Evolutionary conservation across 2,113 vertebrate genomes (phyloP).

Genomic region (Corythaeola cristata): DNA sequence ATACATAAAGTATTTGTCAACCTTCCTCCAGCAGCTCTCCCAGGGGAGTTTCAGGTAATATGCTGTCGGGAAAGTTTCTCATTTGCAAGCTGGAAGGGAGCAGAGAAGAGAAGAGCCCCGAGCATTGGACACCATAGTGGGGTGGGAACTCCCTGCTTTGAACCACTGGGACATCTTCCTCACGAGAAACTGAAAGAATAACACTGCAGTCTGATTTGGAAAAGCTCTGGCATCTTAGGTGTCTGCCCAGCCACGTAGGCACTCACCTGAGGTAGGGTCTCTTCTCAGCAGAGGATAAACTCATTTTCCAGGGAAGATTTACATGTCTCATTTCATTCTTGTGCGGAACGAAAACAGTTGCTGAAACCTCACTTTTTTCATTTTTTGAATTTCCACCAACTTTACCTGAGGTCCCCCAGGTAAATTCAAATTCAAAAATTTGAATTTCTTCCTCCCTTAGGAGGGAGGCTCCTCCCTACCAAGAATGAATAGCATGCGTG

Average conservation of each 20-base stretch:
- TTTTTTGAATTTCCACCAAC: neutral
- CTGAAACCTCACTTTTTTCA: neutral
- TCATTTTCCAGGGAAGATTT: neutral
- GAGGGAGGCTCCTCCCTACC: neutral
- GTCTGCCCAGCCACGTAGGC: neutral
- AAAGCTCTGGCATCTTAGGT: neutral
- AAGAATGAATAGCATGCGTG: neutral
- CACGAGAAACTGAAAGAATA: neutral
- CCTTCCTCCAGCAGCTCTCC: neutral
- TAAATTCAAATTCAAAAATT: neutral
- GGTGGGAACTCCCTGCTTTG: neutral
- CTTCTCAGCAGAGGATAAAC: neutral
- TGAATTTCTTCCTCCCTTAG: too few relatives aligned
- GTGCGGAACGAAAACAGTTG: neutral
- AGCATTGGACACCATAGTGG: neutral
- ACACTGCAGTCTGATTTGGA: neutral
- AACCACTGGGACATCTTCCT: neutral
- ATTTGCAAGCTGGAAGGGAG: neutral
- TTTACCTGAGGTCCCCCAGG: neutral
- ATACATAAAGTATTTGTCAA: neutral
- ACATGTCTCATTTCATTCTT: neutral
- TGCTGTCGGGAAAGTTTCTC: neutral
- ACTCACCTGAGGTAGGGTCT: neutral
- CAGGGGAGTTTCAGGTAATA: neutral
- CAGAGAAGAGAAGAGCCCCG: neutral